Percentiles rank a stretch among this genome's conserved stretches.
Evolutionary conservation across 53 echinoderm and acorn worm genomes (phyloP).

Genomic region (Arbacia lixula): DNA sequence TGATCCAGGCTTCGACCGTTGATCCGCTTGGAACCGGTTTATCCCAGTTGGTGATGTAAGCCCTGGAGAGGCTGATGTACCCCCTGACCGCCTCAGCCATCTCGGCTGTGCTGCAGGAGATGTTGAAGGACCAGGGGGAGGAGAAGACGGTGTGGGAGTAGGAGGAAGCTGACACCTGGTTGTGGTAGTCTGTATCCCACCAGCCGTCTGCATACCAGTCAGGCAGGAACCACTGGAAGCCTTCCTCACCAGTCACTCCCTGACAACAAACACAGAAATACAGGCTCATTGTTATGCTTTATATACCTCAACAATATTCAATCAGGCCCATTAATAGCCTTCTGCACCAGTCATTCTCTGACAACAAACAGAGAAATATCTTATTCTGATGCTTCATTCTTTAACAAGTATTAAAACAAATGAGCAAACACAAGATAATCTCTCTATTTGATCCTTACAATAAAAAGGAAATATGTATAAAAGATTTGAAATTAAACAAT

Average conservation of each 20-base stretch:
- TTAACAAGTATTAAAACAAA: too few relatives aligned
- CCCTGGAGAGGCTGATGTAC: constrained; percentile 76
- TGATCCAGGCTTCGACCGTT: constrained; percentile 71
- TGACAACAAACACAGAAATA: constrained; percentile 20
- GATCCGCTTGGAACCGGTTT: constrained; percentile 61
- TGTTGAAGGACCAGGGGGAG: constrained; percentile 44
- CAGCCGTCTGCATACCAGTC: constrained; percentile 72
- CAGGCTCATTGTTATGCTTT: too few relatives aligned
- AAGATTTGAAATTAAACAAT: too few relatives aligned
- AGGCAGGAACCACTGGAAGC: constrained; percentile 92
- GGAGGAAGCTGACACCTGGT: constrained; percentile 37
- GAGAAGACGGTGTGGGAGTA: constrained; percentile 18
- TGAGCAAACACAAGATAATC: too few relatives aligned
- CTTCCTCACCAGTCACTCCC: constrained; percentile 70
- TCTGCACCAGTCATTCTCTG: not conserved
- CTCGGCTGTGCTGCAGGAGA: constrained; percentile 78
- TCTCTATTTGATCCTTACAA: too few relatives aligned
- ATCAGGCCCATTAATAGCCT: not conserved
- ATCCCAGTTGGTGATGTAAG: constrained; percentile 64
- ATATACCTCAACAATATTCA: too few relatives aligned
- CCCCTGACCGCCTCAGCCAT: constrained; percentile 79
- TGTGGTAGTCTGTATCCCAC: constrained; percentile 93
- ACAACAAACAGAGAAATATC: too few relatives aligned
- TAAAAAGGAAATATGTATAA: too few relatives aligned
- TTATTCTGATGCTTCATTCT: too few relatives aligned